Percentiles rank a stretch among this genome's conserved stretches.
phyloP scores from a whole-genome alignment of 1,140 invertebrate species.

The Halotydeus destructor region DNA sequence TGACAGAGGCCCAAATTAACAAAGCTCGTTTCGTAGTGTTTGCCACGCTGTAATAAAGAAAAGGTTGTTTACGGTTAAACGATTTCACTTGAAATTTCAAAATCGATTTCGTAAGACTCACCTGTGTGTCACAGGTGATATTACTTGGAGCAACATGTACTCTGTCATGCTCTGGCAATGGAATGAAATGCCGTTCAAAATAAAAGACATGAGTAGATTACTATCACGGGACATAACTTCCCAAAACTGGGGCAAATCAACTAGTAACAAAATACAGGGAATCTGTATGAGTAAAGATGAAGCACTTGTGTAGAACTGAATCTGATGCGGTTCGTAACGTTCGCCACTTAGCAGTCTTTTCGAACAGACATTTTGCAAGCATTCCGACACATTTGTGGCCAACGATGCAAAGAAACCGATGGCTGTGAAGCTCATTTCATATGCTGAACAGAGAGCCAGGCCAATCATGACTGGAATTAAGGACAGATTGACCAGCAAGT shows the following conservation, averaged over 20 bases:
- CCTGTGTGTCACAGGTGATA: slow-evolving; percentile 68
- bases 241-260: slow-evolving; percentile 34
- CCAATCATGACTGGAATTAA: slow-evolving; percentile 65
- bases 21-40: slow-evolving; percentile 65
- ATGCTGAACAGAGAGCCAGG: slow-evolving; percentile 53
- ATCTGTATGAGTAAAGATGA: slow-evolving; percentile 57
- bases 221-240: slow-evolving; percentile 23
- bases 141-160: slow-evolving; percentile 63
- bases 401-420: slow-evolving; percentile 54
- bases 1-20: slow-evolving; percentile 57
- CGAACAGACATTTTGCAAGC: slow-evolving; percentile 63
- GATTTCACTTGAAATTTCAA: neutral
- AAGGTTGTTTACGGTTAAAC: slow-evolving; percentile 11
- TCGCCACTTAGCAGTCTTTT: slow-evolving; percentile 59
- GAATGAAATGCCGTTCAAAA: slow-evolving; percentile 58
- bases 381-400: slow-evolving; percentile 60
- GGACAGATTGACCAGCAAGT: slow-evolving; percentile 50
- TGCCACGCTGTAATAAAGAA: slow-evolving; percentile 41
- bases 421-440: slow-evolving; percentile 57
- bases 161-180: slow-evolving; percentile 70
- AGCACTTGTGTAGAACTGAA: slow-evolving; percentile 63
- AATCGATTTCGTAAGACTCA: slow-evolving; percentile 24
- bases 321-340: slow-evolving; percentile 52
- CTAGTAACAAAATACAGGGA: slow-evolving; percentile 42
- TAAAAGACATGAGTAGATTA: slow-evolving; percentile 36